These are phyloP conservation scores for Dryobotodes eremita DNA, from an alignment of 2,888 invertebrate species.

Conservation along the genomic window DNA sequence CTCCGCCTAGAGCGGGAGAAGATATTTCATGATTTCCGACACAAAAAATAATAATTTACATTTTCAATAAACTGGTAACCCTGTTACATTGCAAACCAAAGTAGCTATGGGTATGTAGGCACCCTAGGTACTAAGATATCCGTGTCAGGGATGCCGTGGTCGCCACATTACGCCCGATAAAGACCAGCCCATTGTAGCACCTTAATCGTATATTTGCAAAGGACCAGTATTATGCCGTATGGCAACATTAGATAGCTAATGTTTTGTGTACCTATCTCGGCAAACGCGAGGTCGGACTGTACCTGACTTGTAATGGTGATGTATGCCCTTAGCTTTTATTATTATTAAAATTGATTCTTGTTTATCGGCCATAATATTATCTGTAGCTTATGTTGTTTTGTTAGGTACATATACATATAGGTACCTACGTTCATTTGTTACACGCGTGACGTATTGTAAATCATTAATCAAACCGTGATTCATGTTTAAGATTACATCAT, in stretches of 20 bases:
- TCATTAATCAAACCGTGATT: conserved; percentile 17
- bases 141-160: conserved; percentile 76
- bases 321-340: background rate
- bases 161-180: conserved; percentile 50
- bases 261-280: conserved; percentile 29
- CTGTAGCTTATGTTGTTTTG: background rate
- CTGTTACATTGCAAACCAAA: conserved; percentile 17
- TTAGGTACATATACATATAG: background rate
- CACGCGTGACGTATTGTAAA: background rate
- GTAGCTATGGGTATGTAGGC: conserved; percentile 8
- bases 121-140: conserved; percentile 64
- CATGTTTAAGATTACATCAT: conserved; percentile 1
- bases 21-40: too few species aligned
- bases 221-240: conserved; percentile 44
- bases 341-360: background rate
- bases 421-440: background rate
- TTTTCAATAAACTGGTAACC: conserved; percentile 20
- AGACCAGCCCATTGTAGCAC: conserved; percentile 49
- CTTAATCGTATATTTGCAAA: conserved; percentile 57
- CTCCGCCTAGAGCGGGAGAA: too few species aligned
- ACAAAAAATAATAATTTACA: too few species aligned
- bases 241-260: conserved; percentile 34
- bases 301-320: conserved; percentile 25
- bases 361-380: conserved; percentile 2
- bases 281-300: conserved; percentile 19